Percentiles rank a stretch among this genome's conserved stretches.
phyloP scores from a whole-genome alignment of 53 echinoderm and acorn worm genomes.

The Arbacia lixula region DNA sequence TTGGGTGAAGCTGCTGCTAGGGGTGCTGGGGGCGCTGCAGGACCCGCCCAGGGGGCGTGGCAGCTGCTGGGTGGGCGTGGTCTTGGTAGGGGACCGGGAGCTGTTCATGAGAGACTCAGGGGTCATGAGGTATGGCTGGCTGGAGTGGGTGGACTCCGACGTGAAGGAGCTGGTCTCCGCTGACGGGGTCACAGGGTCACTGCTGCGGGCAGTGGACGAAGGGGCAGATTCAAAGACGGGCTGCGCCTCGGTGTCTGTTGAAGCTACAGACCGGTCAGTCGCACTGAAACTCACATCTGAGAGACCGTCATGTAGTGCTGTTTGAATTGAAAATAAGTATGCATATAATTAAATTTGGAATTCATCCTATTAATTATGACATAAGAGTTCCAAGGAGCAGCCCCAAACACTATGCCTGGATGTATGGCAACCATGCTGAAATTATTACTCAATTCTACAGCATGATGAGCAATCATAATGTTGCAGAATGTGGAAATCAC shows the following conservation, averaged over 20 bases:
- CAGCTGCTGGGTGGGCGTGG: slow-evolving; percentile 58
- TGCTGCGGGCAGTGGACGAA: not conserved
- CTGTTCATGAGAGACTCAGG: slow-evolving; percentile 87
- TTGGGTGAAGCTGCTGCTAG: slow-evolving; percentile 89
- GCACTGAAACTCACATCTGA: slow-evolving; percentile 95
- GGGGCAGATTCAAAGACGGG: slow-evolving; percentile 51
- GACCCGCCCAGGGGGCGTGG: too few species aligned
- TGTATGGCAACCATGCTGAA: too few species aligned
- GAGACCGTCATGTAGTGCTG: slow-evolving; percentile 90
- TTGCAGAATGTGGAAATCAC: too few species aligned
- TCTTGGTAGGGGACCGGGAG: slow-evolving; percentile 61
- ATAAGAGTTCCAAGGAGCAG: too few species aligned
- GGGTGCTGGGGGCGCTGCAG: slow-evolving; percentile 76
- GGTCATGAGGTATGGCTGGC: slow-evolving; percentile 88
- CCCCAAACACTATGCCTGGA: too few species aligned
- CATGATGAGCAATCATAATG: too few species aligned
- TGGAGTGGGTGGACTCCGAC: slow-evolving; percentile 78
- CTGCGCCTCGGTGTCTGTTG: slow-evolving; percentile 73
- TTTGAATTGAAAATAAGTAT: too few species aligned
- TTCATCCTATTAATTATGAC: too few species aligned
- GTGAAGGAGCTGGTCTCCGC: slow-evolving; percentile 94
- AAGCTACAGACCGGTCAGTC: slow-evolving; percentile 68
- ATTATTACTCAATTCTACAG: too few species aligned
- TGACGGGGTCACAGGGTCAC: slow-evolving; percentile 61
- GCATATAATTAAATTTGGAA: too few species aligned